phyloP scores from a whole-genome alignment of 2,888 invertebrate genomes.

The Acronicta psi region DNA sequence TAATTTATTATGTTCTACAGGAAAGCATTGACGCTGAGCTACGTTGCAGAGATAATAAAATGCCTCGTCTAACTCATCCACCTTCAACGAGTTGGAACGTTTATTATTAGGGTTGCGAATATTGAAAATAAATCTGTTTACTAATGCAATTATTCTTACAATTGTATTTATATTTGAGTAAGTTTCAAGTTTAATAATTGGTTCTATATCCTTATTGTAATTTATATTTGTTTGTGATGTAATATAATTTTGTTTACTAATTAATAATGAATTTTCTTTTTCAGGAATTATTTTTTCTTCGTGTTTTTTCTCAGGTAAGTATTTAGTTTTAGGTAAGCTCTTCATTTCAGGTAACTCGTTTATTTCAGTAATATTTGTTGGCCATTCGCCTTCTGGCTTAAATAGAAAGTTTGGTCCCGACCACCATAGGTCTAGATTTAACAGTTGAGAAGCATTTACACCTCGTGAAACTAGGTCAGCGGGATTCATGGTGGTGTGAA shows the following conservation, averaged over 20 bases:
- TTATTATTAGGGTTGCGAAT: constrained; percentile 1
- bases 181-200: constrained; percentile 1
- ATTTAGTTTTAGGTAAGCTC: neutral
- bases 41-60: constrained; percentile 4
- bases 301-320: too few relatives aligned
- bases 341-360: constrained; percentile 10
- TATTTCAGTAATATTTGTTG: neutral
- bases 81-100: neutral
- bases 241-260: too few relatives aligned
- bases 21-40: constrained; percentile 9
- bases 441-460: too few relatives aligned
- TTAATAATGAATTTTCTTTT: too few relatives aligned
- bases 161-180: constrained; percentile 1
- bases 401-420: constrained; percentile 1
- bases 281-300: too few relatives aligned
- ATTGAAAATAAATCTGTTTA: constrained; percentile 1
- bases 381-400: constrained; percentile 4
- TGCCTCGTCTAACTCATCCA: too few relatives aligned
- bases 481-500: constrained; percentile 39
- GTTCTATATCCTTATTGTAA: neutral
- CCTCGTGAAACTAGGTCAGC: constrained; percentile 39
- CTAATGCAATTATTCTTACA: neutral
- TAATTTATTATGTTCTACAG: neutral
- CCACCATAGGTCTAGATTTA: constrained; percentile 3
- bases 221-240: too few relatives aligned